These are phyloP conservation scores for Steromphala cineraria DNA, from an alignment of 2,888 invertebrate species.

Conservation along the genomic window DNA sequence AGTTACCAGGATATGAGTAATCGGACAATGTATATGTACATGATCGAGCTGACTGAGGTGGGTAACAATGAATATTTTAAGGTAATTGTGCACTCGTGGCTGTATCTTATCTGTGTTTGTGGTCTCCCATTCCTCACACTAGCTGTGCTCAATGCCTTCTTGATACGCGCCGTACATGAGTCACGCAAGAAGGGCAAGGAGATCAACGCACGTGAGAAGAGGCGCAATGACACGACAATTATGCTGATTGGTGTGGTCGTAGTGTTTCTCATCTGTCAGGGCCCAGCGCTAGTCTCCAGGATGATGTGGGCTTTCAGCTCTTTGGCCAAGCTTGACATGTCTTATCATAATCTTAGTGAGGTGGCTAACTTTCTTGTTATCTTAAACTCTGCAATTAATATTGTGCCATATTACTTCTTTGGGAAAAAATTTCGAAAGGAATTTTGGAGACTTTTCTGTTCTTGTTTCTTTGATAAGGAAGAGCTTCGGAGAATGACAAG, in stretches of 20 bases:
- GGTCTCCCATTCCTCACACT: slow-evolving; percentile 73
- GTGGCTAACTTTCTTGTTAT: slow-evolving; percentile 73
- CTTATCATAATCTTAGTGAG: slow-evolving; percentile 70
- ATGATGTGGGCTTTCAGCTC: slow-evolving; percentile 71
- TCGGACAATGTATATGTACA: slow-evolving; percentile 34
- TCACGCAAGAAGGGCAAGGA: slow-evolving; percentile 67
- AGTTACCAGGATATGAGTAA: slow-evolving; percentile 37
- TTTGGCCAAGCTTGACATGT: slow-evolving; percentile 29
- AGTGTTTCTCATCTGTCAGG: slow-evolving; percentile 75
- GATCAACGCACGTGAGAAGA: slow-evolving; percentile 70
- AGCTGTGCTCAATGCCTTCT: slow-evolving; percentile 71
- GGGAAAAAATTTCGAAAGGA: slow-evolving; percentile 72
- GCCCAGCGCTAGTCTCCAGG: slow-evolving; percentile 73
- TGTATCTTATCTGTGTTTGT: slow-evolving; percentile 73
- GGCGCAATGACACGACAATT: slow-evolving; percentile 74
- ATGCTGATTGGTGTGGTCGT: slow-evolving; percentile 75
- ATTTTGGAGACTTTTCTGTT: slow-evolving; percentile 71
- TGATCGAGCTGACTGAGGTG: slow-evolving; percentile 57
- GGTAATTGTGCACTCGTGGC: slow-evolving; percentile 71
- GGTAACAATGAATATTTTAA: slow-evolving; percentile 64
- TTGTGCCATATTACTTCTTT: slow-evolving; percentile 75
- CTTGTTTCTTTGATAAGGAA: slow-evolving; percentile 59
- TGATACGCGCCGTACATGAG: slow-evolving; percentile 71
- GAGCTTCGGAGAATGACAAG: slow-evolving; percentile 55
- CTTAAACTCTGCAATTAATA: slow-evolving; percentile 75